Conservation (phyloP, 2,113 vertebrate species). For the Microcebus tavaratra region DNA sequence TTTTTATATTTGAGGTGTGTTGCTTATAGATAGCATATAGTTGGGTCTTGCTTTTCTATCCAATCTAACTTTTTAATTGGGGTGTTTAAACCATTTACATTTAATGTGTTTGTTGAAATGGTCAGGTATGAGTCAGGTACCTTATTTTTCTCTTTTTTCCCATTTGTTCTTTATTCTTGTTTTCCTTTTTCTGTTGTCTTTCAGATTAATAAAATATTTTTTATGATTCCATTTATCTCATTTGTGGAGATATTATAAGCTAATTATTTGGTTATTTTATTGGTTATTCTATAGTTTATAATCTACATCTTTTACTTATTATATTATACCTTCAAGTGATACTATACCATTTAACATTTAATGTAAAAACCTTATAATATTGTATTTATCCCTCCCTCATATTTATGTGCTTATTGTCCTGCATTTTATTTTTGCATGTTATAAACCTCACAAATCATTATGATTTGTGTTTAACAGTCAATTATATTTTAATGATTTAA, state of each 20-base stretch:
- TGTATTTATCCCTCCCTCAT: not conserved
- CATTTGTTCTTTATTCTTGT: not conserved
- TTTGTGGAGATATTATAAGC: not conserved
- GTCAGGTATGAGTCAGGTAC: not conserved
- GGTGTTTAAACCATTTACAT: not conserved
- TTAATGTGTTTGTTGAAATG: not conserved
- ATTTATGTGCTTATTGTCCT: not conserved
- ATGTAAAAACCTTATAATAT: not conserved
- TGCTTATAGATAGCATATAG: not conserved
- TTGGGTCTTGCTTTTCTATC: not conserved
- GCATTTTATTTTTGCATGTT: not conserved
- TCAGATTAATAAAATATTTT: not conserved
- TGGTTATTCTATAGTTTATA: not conserved
- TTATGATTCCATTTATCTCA: not conserved
- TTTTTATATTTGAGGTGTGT: not conserved
- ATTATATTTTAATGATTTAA: not conserved
- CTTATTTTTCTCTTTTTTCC: not conserved
- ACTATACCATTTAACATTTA: not conserved
- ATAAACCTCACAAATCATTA: not conserved
- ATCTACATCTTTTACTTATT: not conserved
- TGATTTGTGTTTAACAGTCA: not conserved
- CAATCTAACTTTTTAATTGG: not conserved
- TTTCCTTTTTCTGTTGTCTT: not conserved
- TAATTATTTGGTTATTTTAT: not conserved
- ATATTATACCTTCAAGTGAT: not conserved